Conservation (phyloP, 2,797 vertebrate species). For the Odontamblyopus lacepedii region DNA sequence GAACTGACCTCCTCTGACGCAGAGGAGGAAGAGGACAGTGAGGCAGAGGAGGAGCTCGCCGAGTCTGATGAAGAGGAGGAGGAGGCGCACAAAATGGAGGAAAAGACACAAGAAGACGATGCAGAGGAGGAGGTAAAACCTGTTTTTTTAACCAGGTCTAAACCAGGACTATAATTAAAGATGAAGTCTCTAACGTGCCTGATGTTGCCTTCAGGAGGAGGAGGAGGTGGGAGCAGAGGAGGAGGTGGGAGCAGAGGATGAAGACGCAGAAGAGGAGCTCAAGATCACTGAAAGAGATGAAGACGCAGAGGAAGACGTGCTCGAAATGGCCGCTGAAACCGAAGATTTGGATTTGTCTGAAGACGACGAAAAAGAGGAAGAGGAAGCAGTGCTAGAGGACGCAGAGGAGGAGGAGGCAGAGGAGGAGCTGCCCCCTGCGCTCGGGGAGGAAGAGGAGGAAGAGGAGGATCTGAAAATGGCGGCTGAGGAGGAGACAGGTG, state of each 20-base stretch:
- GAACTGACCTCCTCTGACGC: conserved; percentile 21
- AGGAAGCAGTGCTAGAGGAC: background rate
- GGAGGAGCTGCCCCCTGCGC: background rate
- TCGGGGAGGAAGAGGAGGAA: background rate
- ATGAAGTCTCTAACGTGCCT: too few relatives aligned
- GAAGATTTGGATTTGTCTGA: conserved; percentile 7
- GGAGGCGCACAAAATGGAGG: conserved; percentile 10
- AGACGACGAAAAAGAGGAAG: background rate
- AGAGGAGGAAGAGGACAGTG: conserved; percentile 16
- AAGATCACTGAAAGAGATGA: conserved; percentile 17
- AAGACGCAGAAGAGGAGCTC: conserved; percentile 26
- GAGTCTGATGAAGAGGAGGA: conserved; percentile 40
- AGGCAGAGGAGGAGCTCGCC: conserved; percentile 9
- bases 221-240: background rate
- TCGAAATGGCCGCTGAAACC: background rate
- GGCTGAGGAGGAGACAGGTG: conserved; percentile 6
- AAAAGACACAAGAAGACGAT: background rate
- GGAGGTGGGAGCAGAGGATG: background rate
- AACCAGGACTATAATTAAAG: background rate
- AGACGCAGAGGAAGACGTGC: conserved; percentile 4
- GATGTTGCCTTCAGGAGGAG: background rate
- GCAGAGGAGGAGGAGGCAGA: background rate
- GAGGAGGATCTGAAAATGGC: conserved; percentile 8
- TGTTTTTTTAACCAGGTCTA: background rate
- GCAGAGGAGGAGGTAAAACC: background rate